phyloP scores from a whole-genome alignment of 2,888 invertebrate genomes.

The Macrostomum cliftonense region DNA sequence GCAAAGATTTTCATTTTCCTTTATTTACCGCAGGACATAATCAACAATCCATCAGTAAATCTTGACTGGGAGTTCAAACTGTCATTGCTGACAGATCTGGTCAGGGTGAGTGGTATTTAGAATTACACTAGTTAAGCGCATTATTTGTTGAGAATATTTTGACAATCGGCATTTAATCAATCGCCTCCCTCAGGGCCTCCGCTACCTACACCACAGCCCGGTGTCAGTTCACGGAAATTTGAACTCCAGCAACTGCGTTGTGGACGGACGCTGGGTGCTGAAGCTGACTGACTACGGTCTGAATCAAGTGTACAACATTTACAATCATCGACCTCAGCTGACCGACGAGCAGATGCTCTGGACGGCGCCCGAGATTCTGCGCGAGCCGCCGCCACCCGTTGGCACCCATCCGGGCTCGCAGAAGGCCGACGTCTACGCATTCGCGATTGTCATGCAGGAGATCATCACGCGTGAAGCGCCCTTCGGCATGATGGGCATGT shows the following conservation, averaged over 20 bases:
- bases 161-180: too few species aligned
- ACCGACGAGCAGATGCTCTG: constrained; percentile 43
- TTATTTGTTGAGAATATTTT: too few species aligned
- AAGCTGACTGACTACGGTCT: constrained; percentile 79
- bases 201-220: constrained; percentile 60
- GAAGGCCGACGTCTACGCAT: constrained; percentile 78
- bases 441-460: constrained; percentile 85
- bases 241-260: constrained; percentile 72
- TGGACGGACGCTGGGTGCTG: constrained; percentile 84
- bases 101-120: constrained; percentile 45
- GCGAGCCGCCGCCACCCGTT: constrained; percentile 43
- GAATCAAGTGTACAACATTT: constrained; percentile 37
- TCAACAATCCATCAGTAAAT: constrained; percentile 29
- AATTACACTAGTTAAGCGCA: too few species aligned
- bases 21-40: constrained; percentile 30
- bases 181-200: constrained; percentile 54
- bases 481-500: constrained; percentile 70
- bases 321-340: neutral
- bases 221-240: constrained; percentile 66
- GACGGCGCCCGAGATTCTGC: constrained; percentile 70
- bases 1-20: too few species aligned
- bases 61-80: constrained; percentile 83
- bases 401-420: constrained; percentile 49
- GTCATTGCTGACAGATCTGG: constrained; percentile 73
- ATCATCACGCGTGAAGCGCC: constrained; percentile 77